Conservation (phyloP, 2,888 invertebrate genomes). For the Orthosia cruda region DNA sequence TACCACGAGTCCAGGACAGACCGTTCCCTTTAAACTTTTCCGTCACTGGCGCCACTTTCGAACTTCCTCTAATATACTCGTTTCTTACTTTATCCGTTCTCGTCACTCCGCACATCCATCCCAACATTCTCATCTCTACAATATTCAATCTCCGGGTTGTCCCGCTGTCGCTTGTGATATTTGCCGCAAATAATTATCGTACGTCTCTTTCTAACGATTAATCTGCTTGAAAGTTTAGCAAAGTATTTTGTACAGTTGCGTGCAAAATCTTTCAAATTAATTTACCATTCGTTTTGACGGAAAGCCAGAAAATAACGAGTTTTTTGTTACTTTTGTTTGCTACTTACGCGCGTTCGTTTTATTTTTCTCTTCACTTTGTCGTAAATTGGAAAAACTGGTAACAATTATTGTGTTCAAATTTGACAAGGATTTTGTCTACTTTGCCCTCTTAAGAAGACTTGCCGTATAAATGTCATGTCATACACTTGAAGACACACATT, state of each 20-base stretch:
- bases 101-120: too few species aligned
- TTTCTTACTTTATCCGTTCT: too few species aligned
- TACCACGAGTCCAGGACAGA: too few species aligned
- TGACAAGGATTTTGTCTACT: background rate
- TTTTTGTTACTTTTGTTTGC: conserved; percentile 19
- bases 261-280: conserved; percentile 66
- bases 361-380: background rate
- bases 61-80: too few species aligned
- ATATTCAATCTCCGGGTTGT: too few species aligned
- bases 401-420: background rate
- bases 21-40: too few species aligned
- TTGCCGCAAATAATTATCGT: conserved; percentile 58
- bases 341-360: background rate
- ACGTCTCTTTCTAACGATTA: conserved; percentile 79
- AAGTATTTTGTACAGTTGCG: conserved; percentile 79
- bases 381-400: background rate
- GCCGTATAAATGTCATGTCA: background rate
- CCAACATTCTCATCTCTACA: too few species aligned
- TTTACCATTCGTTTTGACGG: conserved; percentile 41
- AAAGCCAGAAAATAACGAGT: conserved; percentile 5
- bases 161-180: conserved; percentile 52
- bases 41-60: too few species aligned
- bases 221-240: conserved; percentile 83
- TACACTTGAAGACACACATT: conserved; percentile 28
- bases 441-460: background rate